Conservation (phyloP, 2,797 vertebrate genomes). For the Anas georgica region DNA sequence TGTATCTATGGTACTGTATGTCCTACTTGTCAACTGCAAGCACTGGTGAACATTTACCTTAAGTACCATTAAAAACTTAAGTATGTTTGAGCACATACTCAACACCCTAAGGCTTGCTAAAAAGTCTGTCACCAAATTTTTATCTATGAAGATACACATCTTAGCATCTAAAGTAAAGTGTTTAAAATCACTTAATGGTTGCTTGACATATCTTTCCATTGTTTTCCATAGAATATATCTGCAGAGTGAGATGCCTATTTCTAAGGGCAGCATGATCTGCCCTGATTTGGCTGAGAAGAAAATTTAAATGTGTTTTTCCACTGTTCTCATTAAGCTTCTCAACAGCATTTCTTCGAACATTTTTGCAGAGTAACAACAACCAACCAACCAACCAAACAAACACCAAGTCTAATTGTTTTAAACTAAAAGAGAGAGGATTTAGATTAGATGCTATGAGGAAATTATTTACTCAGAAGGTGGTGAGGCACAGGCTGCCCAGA, state of each 20-base stretch:
- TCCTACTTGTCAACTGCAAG: neutral
- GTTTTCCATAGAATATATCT: neutral
- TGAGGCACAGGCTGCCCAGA: no score
- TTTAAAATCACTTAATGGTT: neutral
- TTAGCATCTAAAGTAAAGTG: neutral
- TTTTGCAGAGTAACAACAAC: neutral
- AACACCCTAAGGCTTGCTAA: neutral
- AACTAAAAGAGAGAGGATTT: no score
- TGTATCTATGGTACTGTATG: neutral
- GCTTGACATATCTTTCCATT: neutral
- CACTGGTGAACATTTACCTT: neutral
- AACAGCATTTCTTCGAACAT: neutral
- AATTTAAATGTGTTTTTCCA: neutral
- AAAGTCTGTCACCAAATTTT: neutral
- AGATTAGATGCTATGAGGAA: no score
- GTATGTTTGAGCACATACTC: neutral
- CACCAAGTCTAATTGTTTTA: no score
- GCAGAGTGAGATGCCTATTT: neutral
- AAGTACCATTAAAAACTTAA: neutral
- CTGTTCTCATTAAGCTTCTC: neutral
- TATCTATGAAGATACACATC: neutral
- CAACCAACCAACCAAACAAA: no score
- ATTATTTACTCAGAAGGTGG: no score
- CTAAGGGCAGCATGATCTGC: neutral
- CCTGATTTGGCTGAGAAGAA: neutral